Conservation (phyloP, 2,888 invertebrate species). For the Trachelus iudaicus region DNA sequence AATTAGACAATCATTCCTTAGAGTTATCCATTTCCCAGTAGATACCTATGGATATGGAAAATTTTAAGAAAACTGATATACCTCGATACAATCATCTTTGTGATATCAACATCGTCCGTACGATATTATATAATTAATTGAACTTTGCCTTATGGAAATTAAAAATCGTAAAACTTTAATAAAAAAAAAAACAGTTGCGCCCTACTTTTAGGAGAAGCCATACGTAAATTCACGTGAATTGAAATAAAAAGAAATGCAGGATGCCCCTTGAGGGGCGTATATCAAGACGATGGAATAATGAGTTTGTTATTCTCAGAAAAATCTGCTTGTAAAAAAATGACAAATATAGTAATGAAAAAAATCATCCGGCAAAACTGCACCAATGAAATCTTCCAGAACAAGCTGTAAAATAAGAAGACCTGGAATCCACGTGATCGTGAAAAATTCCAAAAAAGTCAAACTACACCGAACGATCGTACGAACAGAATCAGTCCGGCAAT, state of each 20-base stretch:
- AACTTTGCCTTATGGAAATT: background rate
- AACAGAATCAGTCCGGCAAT: background rate
- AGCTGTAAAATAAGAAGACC: background rate
- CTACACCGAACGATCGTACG: background rate
- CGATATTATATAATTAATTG: background rate
- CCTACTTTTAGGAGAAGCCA: background rate
- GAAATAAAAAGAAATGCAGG: background rate
- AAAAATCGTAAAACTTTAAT: background rate
- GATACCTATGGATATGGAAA: too few relatives aligned
- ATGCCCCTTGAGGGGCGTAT: background rate
- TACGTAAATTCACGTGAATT: background rate
- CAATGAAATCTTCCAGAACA: too few relatives aligned
- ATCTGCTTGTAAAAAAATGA: background rate
- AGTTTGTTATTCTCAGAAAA: background rate
- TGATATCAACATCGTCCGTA: background rate
- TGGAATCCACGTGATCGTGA: background rate
- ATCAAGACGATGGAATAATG: background rate
- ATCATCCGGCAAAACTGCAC: too few relatives aligned
- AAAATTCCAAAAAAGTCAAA: background rate
- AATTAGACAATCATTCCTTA: background rate
- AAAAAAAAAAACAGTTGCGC: too few relatives aligned
- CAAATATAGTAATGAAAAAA: background rate
- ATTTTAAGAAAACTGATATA: too few relatives aligned
- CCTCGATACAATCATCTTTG: background rate
- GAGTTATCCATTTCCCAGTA: too few relatives aligned